Base-by-base conservation (phyloP, 2,888 invertebrate genomes). In the Megastigmus dorsalis region DNA sequence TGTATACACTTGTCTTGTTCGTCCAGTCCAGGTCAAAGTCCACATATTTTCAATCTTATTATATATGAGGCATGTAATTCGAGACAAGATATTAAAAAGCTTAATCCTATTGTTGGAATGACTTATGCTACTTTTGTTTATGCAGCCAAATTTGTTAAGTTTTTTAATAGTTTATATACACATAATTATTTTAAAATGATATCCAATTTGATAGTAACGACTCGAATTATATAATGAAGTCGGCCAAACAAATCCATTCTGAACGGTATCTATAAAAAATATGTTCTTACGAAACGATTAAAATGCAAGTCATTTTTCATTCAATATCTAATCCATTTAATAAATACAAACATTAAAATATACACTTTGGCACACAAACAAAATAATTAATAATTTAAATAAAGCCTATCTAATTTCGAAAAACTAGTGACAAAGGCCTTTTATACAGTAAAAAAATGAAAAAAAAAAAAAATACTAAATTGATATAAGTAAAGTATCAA, bases 21-120 rank as follows among this genome's bases (percentile, higher is more conserved):
- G 18, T n/a, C 18, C n/a, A 33, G 18, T n/a, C 18, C n/a, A 33
- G 54, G 62, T 62, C 54, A 70, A 62, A 70, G 62, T 70, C 48
- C 62, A 62, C 52, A 50, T 23, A 28, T 43, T 26, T 63, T 33
- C 18, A 18, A 18, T 28, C n/a, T 13, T 7, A 20, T 15, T 36
- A 3, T 36, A 6, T 15, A 18, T 20, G 23, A 23, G 26, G 23
- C 20, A 38, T n/a, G 28, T 36, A 26, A n/a, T 36, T 38, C 23
- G 26, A 9, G 18, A 18, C n/a, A 20, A 13, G 23, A 2, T 2
- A 33, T 10, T 33, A 48, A 15, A 33, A 18, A 9, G 18, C 15
- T 20, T 26, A 9, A 43, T 10, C 1, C 1, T 41, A 28, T 41
- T 23, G n/a, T n/a, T n/a, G n/a, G n/a, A n/a, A n/a, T n/a, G n/a